These are phyloP conservation scores for Xenopus petersii DNA, from an alignment of 2,797 vertebrate species.

Conservation along the genomic window DNA sequence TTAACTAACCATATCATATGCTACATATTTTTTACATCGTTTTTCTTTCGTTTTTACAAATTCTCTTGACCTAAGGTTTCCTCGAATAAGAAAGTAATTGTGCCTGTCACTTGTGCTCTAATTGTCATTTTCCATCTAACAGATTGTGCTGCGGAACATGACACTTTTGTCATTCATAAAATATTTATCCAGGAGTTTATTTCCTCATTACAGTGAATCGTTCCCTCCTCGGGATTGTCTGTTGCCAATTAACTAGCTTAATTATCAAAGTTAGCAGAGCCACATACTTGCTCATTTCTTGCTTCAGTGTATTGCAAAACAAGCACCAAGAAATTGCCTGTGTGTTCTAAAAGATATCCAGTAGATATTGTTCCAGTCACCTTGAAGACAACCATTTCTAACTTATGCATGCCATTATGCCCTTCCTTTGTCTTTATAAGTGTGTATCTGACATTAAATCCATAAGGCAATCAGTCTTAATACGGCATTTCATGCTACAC, in stretches of 20 bases:
- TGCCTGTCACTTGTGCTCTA: not conserved
- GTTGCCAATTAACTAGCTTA: slow-evolving; percentile 52
- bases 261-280: slow-evolving; percentile 54
- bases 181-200: slow-evolving; percentile 6
- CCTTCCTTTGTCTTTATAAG: slow-evolving; percentile 44
- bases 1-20: too few relatives aligned
- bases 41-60: too few relatives aligned
- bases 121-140: slow-evolving; percentile 5
- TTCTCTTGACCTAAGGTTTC: too few relatives aligned
- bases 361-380: slow-evolving; percentile 53
- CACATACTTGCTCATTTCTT: slow-evolving; percentile 52
- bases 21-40: too few relatives aligned
- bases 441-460: slow-evolving; percentile 41
- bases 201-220: slow-evolving; percentile 24
- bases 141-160: slow-evolving; percentile 1
- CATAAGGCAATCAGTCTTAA: slow-evolving; percentile 1
- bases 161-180: not conserved
- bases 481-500: not conserved
- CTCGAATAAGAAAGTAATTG: too few relatives aligned
- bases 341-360: slow-evolving; percentile 48
- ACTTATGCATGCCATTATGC: slow-evolving; percentile 42
- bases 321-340: slow-evolving; percentile 46
- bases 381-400: slow-evolving; percentile 53
- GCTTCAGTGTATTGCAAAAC: slow-evolving; percentile 48
- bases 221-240: slow-evolving; percentile 21